Evolutionary conservation across 1,140 invertebrate genomes (phyloP).

Genomic region (Euwallacea similis): DNA sequence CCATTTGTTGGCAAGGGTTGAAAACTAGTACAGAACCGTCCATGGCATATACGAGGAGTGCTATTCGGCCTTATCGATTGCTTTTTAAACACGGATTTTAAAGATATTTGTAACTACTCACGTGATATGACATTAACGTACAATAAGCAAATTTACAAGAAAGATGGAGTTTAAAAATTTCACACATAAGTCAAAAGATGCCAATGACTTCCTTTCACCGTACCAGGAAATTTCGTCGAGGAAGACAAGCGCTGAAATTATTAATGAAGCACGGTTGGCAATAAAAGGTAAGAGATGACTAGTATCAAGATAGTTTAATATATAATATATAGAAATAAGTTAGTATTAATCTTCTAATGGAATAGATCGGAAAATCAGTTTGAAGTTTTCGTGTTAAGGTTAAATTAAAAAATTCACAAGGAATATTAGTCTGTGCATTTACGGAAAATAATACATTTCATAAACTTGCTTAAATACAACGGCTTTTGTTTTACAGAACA

Average conservation of each 20-base stretch:
- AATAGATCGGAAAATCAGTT: no score
- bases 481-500: no score
- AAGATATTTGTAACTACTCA: not conserved
- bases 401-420: no score
- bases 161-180: constrained; percentile 40
- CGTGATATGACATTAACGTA: not conserved
- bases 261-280: constrained; percentile 72
- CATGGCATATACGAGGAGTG: not conserved
- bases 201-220: constrained; percentile 34
- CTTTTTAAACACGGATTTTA: not conserved
- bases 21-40: constrained; percentile 10
- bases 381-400: no score
- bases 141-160: not conserved
- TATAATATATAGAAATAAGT: no score
- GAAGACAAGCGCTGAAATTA: constrained; percentile 76
- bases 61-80: not conserved
- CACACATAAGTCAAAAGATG: constrained; percentile 18
- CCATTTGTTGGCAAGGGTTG: constrained; percentile 11
- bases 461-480: no score
- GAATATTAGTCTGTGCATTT: no score
- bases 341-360: no score
- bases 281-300: constrained; percentile 53
- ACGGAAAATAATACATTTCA: no score
- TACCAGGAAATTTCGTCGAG: constrained; percentile 43
- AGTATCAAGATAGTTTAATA: no score